Evolutionary conservation across 2,113 vertebrate species (phyloP), one percentile per base, ranked within the genome.

Genomic region (Psittacus erithacus): DNA sequence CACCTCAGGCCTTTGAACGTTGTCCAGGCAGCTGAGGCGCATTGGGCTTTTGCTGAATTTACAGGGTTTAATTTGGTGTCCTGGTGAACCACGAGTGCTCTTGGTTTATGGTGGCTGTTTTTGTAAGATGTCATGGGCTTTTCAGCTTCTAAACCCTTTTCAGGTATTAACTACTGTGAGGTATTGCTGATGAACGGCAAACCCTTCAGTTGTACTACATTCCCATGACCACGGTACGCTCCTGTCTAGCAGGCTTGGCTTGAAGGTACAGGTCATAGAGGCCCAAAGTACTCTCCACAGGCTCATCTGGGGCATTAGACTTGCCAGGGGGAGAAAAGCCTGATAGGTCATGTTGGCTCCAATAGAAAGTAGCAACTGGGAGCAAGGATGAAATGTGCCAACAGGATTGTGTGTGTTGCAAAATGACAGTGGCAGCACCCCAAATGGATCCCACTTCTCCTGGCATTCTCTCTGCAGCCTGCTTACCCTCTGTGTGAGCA

Each of bases 181-280:
- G 23, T 41, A 4, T 17, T 57, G 70, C 35, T 86, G 52, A 8
- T 43, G 49, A 77, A 8, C 49, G 38, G 60, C 68, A 28, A 20
- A 18, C 38, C 44, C 38, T 82, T 62, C 41, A 44, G 29, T 6
- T 63, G 33, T 16, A 59, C 23, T 3, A 31, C 9, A 4, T 83
- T 62, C 47, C 52, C 4, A 2, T 24, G 33, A 14, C 13, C 43
- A 15, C 17, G 1, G 12, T 27, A 15, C 0, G 0, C 17, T 76
- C 17, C 22, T 2, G 16, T 44, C 28, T 23, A 20, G 15, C 41
- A 74, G 35, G 22, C 11, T 43, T 53, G 41, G 35, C 49, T 69
- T 38, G 31, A 52, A 81, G 49, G 6, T 57, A 13, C 14, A 41
- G 25, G 20, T 59, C 55, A n/a, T 14, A n/a, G 33, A 27, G 28